These are phyloP conservation scores for Apamea anceps DNA, from an alignment of 2,888 invertebrate genomes.

Conservation along the genomic window DNA sequence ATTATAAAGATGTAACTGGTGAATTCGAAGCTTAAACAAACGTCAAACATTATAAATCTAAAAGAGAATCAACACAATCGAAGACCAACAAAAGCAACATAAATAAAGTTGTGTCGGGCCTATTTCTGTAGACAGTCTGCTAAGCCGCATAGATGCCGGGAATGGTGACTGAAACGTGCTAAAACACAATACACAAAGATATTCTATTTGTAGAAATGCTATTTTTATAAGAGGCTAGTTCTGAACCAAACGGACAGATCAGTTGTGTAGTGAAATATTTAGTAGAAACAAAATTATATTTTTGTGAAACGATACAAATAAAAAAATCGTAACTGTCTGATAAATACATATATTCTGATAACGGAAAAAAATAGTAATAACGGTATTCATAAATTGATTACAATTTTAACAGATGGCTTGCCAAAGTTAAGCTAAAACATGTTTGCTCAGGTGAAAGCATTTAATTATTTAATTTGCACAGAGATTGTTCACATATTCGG, in stretches of 20 bases:
- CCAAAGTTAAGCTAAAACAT: constrained; percentile 9
- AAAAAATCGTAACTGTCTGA: neutral
- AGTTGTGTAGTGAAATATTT: constrained; percentile 15
- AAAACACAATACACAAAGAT: constrained; percentile 65
- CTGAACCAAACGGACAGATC: constrained; percentile 25
- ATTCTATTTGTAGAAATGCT: constrained; percentile 59
- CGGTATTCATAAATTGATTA: constrained; percentile 19
- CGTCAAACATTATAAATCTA: constrained; percentile 1
- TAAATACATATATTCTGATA: neutral
- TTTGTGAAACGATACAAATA: neutral
- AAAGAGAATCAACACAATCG: constrained; percentile 19
- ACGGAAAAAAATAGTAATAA: neutral
- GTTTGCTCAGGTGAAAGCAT: constrained; percentile 49
- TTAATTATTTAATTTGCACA: constrained; percentile 26
- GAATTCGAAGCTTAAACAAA: neutral
- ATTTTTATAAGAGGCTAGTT: constrained; percentile 48
- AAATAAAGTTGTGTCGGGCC: constrained; percentile 41
- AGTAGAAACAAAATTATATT: neutral
- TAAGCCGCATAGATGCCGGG: constrained; percentile 44
- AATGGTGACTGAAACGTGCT: constrained; percentile 60
- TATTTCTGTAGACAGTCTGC: constrained; percentile 53
- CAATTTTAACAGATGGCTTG: constrained; percentile 9
- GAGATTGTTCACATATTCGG: constrained; percentile 36
- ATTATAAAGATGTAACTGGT: neutral
- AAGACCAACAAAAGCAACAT: constrained; percentile 25